Base-by-base conservation (phyloP, 2,113 vertebrate species). In the Notechis scutatus region DNA sequence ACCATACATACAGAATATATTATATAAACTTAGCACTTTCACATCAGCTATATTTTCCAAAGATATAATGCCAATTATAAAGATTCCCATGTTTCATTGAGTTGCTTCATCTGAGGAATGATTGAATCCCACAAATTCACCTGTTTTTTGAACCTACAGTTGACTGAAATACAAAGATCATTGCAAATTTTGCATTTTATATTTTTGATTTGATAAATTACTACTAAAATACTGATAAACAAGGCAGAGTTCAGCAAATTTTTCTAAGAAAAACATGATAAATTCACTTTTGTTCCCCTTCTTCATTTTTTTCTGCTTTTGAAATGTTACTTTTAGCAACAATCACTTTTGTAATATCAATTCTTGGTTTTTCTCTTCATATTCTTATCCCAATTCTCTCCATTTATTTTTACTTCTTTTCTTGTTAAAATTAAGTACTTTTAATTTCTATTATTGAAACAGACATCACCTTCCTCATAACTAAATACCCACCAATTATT, bases 241-340 rank as follows among this genome's bases (percentile, higher is more conserved):
- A 2, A 6, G 12, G 5, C 0, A 21, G 0, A 24, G 85, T 14
- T 21, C 59, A 94, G 90, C 52, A 50, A 29, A 0, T 87, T 92
- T 26, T 93, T 59, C 92, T 69, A 87, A 92, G 57, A 52, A 26
- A 47, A 24, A 12, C 12, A 91, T 39, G 74, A 88, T 69, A 88
- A 86, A 34, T 21, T 23, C 0, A 18, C 50, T 0, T 45, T 42
- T 3, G 34, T 26, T 39, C 61, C 0, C 1, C 23, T 24, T 57
- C 87, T 23, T 59, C 74, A n/a, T 90, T 0, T 0, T 0, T 93
- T 88, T 5, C 0, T 0, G 64, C 91, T 18, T 61, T 89, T 0
- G 0, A 87, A 92, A 90, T n/a, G 3, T 56, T 1, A 59, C 92
- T 92, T 93, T 90, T 0, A 12, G 50, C 92, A 93, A 47, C 90